Conservation (phyloP, 1,140 invertebrate genomes). For the Rhynchophorus ferrugineus region DNA sequence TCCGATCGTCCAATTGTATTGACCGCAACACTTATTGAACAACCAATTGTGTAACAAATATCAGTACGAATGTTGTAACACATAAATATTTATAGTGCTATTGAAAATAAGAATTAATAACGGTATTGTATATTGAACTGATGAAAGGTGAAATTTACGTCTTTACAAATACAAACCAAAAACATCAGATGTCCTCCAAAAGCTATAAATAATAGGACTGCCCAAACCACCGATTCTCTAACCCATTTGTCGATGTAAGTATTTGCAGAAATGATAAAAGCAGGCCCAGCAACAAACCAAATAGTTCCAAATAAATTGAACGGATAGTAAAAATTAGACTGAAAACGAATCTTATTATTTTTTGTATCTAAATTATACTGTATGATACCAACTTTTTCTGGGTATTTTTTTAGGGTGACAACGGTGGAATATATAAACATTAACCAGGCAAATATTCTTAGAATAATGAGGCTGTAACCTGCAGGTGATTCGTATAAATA, state of each 20-base stretch:
- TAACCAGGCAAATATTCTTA: conserved; percentile 72
- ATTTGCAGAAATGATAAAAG: conserved; percentile 75
- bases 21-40: too few relatives aligned
- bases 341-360: conserved; percentile 43
- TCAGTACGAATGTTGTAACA: too few relatives aligned
- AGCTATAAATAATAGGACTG: conserved; percentile 66
- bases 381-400: conserved; percentile 60
- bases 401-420: conserved; percentile 77
- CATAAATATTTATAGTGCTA: too few relatives aligned
- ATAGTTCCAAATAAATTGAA: conserved; percentile 72
- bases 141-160: too few relatives aligned
- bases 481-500: conserved; percentile 86
- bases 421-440: conserved; percentile 76
- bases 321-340: conserved; percentile 61
- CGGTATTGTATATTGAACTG: too few relatives aligned
- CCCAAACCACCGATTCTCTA: conserved; percentile 80
- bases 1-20: too few relatives aligned
- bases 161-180: conserved; percentile 51
- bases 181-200: conserved; percentile 76
- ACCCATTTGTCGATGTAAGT: conserved; percentile 81
- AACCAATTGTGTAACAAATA: too few relatives aligned
- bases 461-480: conserved; percentile 72
- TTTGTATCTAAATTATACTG: conserved; percentile 19
- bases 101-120: too few relatives aligned
- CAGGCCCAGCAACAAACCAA: conserved; percentile 75